A percentile compares a stretch with the other conserved stretches of the same genome.
Evolutionary conservation across 2,797 vertebrate genomes (phyloP).

Genomic region (Pipistrellus pipistrellus): DNA sequence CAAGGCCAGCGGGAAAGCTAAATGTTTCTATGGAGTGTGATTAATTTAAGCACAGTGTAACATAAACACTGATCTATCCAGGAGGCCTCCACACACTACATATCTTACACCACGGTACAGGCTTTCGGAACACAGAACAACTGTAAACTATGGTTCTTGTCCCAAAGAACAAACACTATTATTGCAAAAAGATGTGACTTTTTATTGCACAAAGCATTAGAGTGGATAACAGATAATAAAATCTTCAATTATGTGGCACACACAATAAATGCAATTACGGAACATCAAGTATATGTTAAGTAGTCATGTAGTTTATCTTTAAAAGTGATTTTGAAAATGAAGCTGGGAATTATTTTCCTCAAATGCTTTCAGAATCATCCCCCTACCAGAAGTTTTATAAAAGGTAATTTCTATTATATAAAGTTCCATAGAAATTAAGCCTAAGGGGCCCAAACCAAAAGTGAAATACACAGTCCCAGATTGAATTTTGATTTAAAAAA

Average conservation of each 20-base stretch:
- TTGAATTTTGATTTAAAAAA: slow-evolving; percentile 64
- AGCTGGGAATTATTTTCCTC: not conserved
- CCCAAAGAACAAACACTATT: not conserved
- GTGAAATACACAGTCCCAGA: slow-evolving; percentile 63
- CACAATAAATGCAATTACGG: not conserved
- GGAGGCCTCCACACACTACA: not conserved
- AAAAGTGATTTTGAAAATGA: slow-evolving; percentile 46
- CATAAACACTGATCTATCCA: not conserved
- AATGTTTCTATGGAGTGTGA: not conserved
- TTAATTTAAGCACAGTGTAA: not conserved
- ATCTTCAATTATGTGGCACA: not conserved
- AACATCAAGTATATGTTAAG: not conserved
- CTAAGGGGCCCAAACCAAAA: slow-evolving; percentile 79
- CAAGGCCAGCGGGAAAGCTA: not conserved
- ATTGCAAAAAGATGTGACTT: not conserved
- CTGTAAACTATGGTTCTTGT: not conserved
- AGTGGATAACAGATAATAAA: not conserved
- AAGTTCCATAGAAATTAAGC: slow-evolving; percentile 72
- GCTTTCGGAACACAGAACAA: not conserved
- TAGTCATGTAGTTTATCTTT: not conserved
- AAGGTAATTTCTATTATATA: slow-evolving; percentile 56
- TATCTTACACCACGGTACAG: not conserved
- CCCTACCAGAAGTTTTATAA: slow-evolving; percentile 15
- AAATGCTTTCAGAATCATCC: slow-evolving; percentile 35
- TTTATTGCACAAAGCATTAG: not conserved